Conservation (phyloP, 2,113 vertebrate genomes). For the Mus pahari region DNA sequence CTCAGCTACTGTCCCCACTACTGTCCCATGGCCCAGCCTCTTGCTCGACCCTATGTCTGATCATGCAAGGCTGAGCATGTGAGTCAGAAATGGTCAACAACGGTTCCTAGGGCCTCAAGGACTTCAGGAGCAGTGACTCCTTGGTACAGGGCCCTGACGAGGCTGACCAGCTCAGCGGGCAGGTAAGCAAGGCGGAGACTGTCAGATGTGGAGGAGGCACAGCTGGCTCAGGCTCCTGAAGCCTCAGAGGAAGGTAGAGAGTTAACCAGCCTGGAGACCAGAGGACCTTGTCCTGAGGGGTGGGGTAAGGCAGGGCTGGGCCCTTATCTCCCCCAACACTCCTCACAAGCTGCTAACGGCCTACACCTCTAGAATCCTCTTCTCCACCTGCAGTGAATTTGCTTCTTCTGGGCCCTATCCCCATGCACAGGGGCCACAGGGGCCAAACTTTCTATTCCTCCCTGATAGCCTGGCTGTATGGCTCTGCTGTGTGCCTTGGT, state of each 20-base stretch:
- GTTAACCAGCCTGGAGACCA: neutral
- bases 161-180: neutral
- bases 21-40: neutral
- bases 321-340: slow-evolving; percentile 49
- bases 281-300: neutral
- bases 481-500: neutral
- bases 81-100: neutral
- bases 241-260: neutral
- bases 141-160: neutral
- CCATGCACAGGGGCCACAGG: neutral
- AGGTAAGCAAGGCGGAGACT: neutral
- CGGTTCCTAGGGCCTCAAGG: rapidly evolving
- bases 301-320: neutral
- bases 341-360: neutral
- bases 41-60: neutral
- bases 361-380: neutral
- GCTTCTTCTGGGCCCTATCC: neutral
- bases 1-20: neutral
- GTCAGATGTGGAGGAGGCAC: neutral
- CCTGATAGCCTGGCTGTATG: rapidly evolving
- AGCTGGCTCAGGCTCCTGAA: neutral
- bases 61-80: rapidly evolving
- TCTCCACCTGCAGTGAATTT: neutral
- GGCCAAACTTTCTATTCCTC: neutral
- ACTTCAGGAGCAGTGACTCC: too few species aligned